Conservation (phyloP, 1,140 invertebrate genomes). For the Bombus cullumanus region DNA sequence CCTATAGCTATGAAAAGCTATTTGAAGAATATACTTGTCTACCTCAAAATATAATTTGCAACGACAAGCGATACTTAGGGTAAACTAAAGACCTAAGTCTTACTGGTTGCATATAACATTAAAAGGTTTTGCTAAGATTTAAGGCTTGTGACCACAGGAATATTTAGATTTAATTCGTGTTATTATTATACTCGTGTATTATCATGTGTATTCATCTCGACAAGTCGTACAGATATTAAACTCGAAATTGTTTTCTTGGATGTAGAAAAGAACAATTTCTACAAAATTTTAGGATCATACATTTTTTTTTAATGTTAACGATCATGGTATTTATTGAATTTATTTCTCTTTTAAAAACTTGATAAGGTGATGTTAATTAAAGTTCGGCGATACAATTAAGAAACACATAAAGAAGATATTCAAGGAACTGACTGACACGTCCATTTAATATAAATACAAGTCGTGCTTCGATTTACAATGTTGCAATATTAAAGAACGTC, state of each 20-base stretch:
- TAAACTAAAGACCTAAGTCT: conserved; percentile 59
- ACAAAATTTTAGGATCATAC: conserved; percentile 36
- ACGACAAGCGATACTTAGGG: conserved; percentile 69
- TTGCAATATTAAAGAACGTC: background rate
- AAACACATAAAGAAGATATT: background rate
- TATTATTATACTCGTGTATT: conserved; percentile 66
- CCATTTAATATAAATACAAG: background rate
- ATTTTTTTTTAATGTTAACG: background rate
- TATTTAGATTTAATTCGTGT: conserved; percentile 74
- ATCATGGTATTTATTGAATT: conserved; percentile 14
- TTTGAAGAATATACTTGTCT: conserved; percentile 83
- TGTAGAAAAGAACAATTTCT: conserved; percentile 38
- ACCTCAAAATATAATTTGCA: conserved; percentile 81
- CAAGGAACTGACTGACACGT: background rate
- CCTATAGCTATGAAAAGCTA: conserved; percentile 79
- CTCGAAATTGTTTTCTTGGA: conserved; percentile 53
- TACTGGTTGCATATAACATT: conserved; percentile 73
- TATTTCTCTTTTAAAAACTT: background rate
- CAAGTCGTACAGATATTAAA: conserved; percentile 52
- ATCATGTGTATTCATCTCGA: conserved; percentile 47
- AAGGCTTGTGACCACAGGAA: conserved; percentile 73
- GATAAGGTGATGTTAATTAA: background rate
- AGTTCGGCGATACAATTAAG: background rate
- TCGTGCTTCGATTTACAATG: background rate
- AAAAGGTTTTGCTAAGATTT: conserved; percentile 74